Base-by-base conservation (phyloP, 2,113 vertebrate species). In the Hystrix brachyura region DNA sequence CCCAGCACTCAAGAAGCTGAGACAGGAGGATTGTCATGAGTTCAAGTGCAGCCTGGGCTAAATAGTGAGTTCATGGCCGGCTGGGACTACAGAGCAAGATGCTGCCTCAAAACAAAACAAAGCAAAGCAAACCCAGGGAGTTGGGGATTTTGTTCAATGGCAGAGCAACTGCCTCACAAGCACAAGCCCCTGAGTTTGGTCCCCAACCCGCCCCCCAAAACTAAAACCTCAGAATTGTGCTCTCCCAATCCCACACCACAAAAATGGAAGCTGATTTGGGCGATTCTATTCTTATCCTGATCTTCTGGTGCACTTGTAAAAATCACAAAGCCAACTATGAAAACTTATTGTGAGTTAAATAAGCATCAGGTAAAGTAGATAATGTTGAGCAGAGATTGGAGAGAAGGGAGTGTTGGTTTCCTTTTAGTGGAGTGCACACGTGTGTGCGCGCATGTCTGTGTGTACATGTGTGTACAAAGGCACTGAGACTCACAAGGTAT, bases 271-370 rank as follows among this genome's bases (percentile, higher is more conserved):
- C 71, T 25, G 21, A 46, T 46, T 4, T 1, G 21, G 5, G 23
- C 1, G 19, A 3, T 46, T 25, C 11, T 5, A 2, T 25, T 23
- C 18, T 11, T 18, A 2, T 10, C 12, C 8, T 23, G 9, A 9
- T 2, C 10, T 3, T 43, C 19, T 72, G 71, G 38, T 13, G 38
- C 25, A 21, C 71, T 46, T 10, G 6, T 5, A 38, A 11, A 5
- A 23, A 21, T 72, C 38, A 5, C 46, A 9, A 46, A 25, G 10
- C 9, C 38, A 23, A 4, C n/a, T 5, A 43, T 43, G 10, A 43
- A 43, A 67, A 72, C 3, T 43, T 12, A 72, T 12, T 38, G 5
- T 23, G 10, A 46, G 21, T 21, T 21, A 72, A 12, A 13, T 25
- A 25, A 46, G 38, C 19, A 13, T 46, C n/a, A 46, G 19, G 1